Conservation (phyloP, 2,797 vertebrate genomes). For the Sciaenops ocellatus region DNA sequence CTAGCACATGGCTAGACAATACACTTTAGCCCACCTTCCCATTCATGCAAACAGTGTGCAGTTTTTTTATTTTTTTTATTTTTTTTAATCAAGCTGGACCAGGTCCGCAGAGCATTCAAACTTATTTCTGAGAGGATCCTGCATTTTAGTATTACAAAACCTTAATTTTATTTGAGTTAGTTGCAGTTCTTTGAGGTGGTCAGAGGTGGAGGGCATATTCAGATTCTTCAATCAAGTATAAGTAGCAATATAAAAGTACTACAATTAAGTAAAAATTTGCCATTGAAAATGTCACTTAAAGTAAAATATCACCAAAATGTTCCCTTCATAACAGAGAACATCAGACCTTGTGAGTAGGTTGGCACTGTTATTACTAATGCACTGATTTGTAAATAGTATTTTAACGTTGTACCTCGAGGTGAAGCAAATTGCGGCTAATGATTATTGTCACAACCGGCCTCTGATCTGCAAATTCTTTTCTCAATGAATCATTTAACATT, state of each 20-base stretch:
- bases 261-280: too few species aligned
- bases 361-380: too few species aligned
- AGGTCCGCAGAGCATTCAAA: not conserved
- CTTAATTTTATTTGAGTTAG: not conserved
- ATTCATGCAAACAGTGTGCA: conserved; percentile 18
- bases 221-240: not conserved
- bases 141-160: not conserved
- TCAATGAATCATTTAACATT: too few species aligned
- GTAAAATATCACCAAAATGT: too few species aligned
- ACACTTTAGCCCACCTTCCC: conserved; percentile 12
- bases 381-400: too few species aligned
- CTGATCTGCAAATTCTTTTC: too few species aligned
- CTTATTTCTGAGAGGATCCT: not conserved
- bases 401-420: too few species aligned
- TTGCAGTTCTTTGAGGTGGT: not conserved
- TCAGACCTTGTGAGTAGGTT: too few species aligned
- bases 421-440: too few species aligned
- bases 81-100: not conserved
- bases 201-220: not conserved
- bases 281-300: too few species aligned
- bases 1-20: conserved; percentile 30
- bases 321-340: not conserved
- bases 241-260: not conserved
- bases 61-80: not conserved
- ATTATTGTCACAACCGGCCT: too few species aligned